Evolutionary conservation across 2,888 invertebrate genomes (phyloP), one percentile per base, ranked within the genome.

Genomic region (Brachylomia viminalis): DNA sequence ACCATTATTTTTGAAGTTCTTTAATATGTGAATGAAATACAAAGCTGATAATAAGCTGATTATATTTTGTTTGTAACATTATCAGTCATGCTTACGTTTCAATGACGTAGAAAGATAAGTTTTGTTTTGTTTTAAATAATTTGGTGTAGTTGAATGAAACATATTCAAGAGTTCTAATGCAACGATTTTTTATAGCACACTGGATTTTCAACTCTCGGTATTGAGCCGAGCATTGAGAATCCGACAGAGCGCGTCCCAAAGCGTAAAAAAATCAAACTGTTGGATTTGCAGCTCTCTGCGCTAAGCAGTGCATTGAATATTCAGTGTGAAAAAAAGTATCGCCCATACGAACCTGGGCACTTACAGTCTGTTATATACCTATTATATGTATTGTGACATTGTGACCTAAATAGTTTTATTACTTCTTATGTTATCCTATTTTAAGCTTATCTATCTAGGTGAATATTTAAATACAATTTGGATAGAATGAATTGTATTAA

Each of bases 401-500:
- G 8, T 83, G 77, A 67, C 59, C 69, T 54, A 70, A 49, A 69
- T 82, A 69, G 42, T 61, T 27, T 58, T 33, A 61, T 56, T 52
- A 66, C 27, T 67, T 30, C 17, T 59, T 54, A 52, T 4, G 38
- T 61, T 33, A 27, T n/a, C 17, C 47, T 17, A 38, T 27, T 47
- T 47, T n/a, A 71, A 47, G 15, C 42, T 56, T 70, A 83, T 71
- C 56, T 70, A 80, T 58, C 1, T 77, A 67, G 49, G 38, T 77
- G 56, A 54, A 58, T n/a, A 61, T 76, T 82, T 59, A 30, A 56
- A 76, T 47, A 69, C 30, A 66, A 82, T 82, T n/a, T n/a, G 27
- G 8, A 11, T 69, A 3, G 4, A 80, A 45, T 49, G 0, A 56
- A 56, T 70, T 70, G 15, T n/a, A 59, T 68, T 27, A 1, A 45